Evolutionary conservation across 2,888 invertebrate genomes (phyloP), one percentile per base, ranked within the genome.

Genomic region (Hypomecis atomaria): DNA sequence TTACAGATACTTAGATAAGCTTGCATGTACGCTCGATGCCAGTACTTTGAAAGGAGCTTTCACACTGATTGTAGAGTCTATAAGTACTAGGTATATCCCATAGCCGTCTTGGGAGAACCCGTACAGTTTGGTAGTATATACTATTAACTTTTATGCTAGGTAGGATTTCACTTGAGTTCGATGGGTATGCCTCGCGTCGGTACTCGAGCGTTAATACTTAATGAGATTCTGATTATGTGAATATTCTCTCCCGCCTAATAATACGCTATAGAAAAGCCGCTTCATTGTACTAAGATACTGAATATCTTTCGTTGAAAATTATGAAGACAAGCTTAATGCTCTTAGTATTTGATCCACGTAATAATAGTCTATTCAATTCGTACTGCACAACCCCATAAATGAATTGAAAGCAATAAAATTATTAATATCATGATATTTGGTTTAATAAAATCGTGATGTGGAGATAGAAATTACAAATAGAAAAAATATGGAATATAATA

Each of bases 101-200:
- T 58, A 53, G 60, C 53, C 75, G 76, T 75, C 79, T 83, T 76
- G 79, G 83, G 79, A 78, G 77, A 80, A 76, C 78, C 78, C 74
- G 70, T 65, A 66, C 65, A 63, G 71, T 58, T 71, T 73, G 68
- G 69, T 63, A 62, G 63, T 65, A n/a, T n/a, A n/a, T n/a, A 72
- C 74, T 71, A 74, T 78, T 77, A 77, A 79, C 72, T 78, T 77
- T 79, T 75, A 78, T 75, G 75, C 71, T 72, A 77, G 74, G 71
- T 73, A 73, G 72, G 76, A 76, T 73, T 78, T 74, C 69, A 69
- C 66, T 72, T 64, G 64, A 63, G 62, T 68, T 65, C 68, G 48
- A 70, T 66, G 58, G 54, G 52, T 60, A 65, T 43, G 23, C 48
- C 50, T 49, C 54, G 50, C 57, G 57, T 67, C 70, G 63, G 59